Conservation (phyloP, 2,113 vertebrate genomes). For the Leptobrachium leishanense region DNA sequence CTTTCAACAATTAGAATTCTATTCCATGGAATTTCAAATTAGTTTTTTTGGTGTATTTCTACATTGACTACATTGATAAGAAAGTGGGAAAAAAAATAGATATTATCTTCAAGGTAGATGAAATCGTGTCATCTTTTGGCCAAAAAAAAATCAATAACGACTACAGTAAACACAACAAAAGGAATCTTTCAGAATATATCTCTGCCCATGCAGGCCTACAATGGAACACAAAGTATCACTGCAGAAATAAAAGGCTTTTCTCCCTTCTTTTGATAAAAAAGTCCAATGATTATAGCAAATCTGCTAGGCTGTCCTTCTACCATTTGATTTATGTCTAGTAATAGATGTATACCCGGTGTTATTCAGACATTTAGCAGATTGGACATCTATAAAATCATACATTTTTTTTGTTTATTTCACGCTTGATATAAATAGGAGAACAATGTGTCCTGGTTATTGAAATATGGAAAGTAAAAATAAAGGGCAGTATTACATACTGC, state of each 20-base stretch:
- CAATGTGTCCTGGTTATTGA: too few relatives aligned
- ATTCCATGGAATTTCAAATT: too few relatives aligned
- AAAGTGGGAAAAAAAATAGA: background rate
- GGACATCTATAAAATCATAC: background rate
- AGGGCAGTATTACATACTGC: too few relatives aligned
- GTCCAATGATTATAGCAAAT: background rate
- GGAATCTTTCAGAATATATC: conserved; percentile 16
- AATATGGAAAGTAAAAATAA: too few relatives aligned
- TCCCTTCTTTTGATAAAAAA: conserved; percentile 7
- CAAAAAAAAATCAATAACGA: conserved; percentile 2
- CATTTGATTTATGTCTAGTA: background rate
- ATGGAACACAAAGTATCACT: background rate
- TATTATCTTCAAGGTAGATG: background rate
- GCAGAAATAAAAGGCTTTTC: background rate
- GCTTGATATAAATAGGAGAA: too few relatives aligned
- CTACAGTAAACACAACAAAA: conserved; percentile 15
- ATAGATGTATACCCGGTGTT: background rate
- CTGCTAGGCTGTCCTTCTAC: background rate
- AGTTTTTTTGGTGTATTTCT: too few relatives aligned
- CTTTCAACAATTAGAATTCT: too few relatives aligned
- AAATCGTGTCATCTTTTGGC: conserved; percentile 5
- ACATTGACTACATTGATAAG: background rate
- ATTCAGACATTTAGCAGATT: background rate
- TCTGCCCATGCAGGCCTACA: background rate
- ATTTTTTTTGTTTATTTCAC: background rate